Evolutionary conservation across 2,113 vertebrate species (phyloP), one percentile per base, ranked within the genome.

Genomic region (Pelodiscus sinensis): DNA sequence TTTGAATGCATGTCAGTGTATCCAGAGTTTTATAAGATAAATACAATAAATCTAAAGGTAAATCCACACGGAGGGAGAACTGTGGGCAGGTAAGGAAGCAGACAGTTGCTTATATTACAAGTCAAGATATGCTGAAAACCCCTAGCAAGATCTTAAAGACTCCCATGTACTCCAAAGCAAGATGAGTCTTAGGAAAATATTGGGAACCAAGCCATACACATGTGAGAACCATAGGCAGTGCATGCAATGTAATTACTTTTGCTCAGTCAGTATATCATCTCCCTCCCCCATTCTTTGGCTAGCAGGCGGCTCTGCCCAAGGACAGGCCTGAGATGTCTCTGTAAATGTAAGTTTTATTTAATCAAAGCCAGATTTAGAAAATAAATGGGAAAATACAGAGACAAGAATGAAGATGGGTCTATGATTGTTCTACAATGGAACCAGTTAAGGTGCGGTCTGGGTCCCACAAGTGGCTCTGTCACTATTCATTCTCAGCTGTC

Each of bases 1-100:
- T 95, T 95, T 95, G 92, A 93, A 94, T 97, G 94, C 95, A 77
- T 96, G 88, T 90, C 85, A 91, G 85, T 92, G 89, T 55, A 89
- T 82, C 62, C 85, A 60, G 78, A 35, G 44, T 88, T 79, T 92
- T 87, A 65, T 78, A 44, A 10, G 52, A 51, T 38, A 65, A 92
- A 94, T 85, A 81, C 90, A 91, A 90, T 22, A 94, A 84, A 94
- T 78, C 6, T 79, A 79, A 92, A 91, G 92, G 95, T 88, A 90
- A 90, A 95, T 56, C 88, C 82, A 87, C 51, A 79, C 86, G 6
- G 89, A 4, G 3, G 89, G 82, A 90, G 0, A 0, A 56, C 55
- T 44, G 38, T 31, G 52, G 58, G 80, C 58, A 88, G 84, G 35
- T 16, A 25, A 0, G 87, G 85, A 89, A 35, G 55, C 79, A 81